Percentiles rank a stretch among this genome's conserved stretches.
Conservation (phyloP, 2,113 vertebrate species). For the Anoura caudifer region DNA sequence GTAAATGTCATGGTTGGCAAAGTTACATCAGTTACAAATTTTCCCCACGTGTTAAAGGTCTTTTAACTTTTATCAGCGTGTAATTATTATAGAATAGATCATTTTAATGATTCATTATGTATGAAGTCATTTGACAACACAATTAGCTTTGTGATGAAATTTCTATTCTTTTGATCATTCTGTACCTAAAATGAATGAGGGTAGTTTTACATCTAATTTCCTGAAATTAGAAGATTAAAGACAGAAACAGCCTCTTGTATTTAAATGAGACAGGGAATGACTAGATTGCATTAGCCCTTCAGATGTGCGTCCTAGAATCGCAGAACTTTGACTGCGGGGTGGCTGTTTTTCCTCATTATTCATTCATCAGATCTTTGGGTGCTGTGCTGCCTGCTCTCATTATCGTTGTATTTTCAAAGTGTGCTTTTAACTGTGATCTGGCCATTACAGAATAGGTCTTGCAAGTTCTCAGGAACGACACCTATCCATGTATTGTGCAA, state of each 20-base stretch:
- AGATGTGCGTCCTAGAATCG: neutral
- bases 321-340: neutral
- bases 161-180: constrained; percentile 75
- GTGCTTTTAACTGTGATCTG: constrained; percentile 9
- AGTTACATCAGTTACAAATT: constrained; percentile 67
- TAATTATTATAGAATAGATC: constrained; percentile 65
- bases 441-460: constrained; percentile 32
- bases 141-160: constrained; percentile 76
- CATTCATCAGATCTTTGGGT: neutral
- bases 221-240: constrained; percentile 74
- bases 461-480: neutral
- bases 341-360: constrained; percentile 38
- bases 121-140: constrained; percentile 68
- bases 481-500: neutral
- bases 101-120: constrained; percentile 71
- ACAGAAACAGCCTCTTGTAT: constrained; percentile 64
- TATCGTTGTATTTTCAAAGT: constrained; percentile 14
- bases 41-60: constrained; percentile 57
- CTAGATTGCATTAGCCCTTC: constrained; percentile 38
- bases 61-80: constrained; percentile 66
- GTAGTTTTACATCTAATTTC: constrained; percentile 72
- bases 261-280: constrained; percentile 54
- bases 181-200: constrained; percentile 68
- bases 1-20: constrained; percentile 54
- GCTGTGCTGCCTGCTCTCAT: neutral